phyloP scores from a whole-genome alignment of 2,888 invertebrate genomes.

The Agonopterix heracliana region DNA sequence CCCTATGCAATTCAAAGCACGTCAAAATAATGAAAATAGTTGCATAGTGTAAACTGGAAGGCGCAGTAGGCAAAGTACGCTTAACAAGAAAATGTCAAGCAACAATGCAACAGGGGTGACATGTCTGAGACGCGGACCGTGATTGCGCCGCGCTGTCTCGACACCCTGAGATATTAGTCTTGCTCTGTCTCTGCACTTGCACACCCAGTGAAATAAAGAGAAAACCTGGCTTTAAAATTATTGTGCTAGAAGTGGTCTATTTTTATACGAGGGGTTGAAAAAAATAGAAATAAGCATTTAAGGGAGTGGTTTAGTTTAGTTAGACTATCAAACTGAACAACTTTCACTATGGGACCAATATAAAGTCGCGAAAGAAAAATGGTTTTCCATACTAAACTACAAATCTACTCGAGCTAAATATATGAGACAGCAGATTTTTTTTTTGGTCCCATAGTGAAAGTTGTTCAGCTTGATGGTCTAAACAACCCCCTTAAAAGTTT shows the following conservation, averaged over 20 bases:
- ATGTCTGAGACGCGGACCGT: slow-evolving; percentile 45
- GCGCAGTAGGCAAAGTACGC: slow-evolving; percentile 28
- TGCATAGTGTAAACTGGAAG: slow-evolving; percentile 22
- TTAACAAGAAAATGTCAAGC: slow-evolving; percentile 69
- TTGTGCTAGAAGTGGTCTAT: slow-evolving; percentile 12
- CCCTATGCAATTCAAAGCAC: neutral
- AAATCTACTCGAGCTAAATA: too few species aligned
- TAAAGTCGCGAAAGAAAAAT: too few species aligned
- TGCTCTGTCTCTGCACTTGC: slow-evolving; percentile 42
- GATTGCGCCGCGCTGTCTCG: slow-evolving; percentile 58
- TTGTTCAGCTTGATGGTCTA: too few species aligned
- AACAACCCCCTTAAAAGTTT: too few species aligned
- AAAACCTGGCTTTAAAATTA: slow-evolving; percentile 7
- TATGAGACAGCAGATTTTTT: too few species aligned
- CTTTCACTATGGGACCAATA: too few species aligned
- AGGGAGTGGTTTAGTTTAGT: too few species aligned
- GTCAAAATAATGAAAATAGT: slow-evolving; percentile 7
- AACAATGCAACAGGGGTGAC: slow-evolving; percentile 53
- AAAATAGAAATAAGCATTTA: too few species aligned
- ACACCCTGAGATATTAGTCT: slow-evolving; percentile 69
- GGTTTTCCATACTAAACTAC: too few species aligned
- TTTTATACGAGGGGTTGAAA: too few species aligned
- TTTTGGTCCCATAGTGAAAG: too few species aligned
- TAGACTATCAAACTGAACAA: too few species aligned
- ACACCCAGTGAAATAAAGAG: slow-evolving; percentile 27